phyloP scores from a whole-genome alignment of 2,797 vertebrate genomes.

The Chelon labrosus region DNA sequence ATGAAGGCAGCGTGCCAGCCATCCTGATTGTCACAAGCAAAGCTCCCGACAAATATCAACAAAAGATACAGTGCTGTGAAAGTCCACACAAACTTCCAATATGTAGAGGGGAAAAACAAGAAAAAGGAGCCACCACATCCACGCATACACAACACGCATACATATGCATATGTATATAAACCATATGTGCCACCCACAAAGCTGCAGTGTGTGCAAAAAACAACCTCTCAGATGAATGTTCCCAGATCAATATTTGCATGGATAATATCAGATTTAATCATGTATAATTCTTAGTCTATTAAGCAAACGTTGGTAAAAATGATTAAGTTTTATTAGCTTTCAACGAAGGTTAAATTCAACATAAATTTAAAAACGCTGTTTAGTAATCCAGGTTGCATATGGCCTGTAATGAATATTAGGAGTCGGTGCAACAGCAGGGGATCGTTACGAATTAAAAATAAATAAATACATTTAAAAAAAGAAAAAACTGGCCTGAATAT shows the following conservation, averaged over 20 bases:
- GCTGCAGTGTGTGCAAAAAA: slow-evolving; percentile 22
- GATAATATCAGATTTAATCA: slow-evolving; percentile 29
- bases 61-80: background rate
- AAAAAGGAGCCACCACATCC: background rate
- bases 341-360: slow-evolving; percentile 31
- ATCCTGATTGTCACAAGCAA: slow-evolving; percentile 43
- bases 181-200: slow-evolving; percentile 40
- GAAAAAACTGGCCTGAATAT: slow-evolving; percentile 16
- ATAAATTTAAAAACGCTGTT: slow-evolving; percentile 15
- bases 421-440: slow-evolving; percentile 30
- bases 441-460: slow-evolving; percentile 16
- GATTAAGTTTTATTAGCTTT: slow-evolving; percentile 37
- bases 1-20: slow-evolving; percentile 20
- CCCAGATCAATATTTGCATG: slow-evolving; percentile 31
- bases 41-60: slow-evolving; percentile 40
- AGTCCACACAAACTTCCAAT: slow-evolving; percentile 41
- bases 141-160: slow-evolving; percentile 19
- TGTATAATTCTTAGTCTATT: slow-evolving; percentile 43
- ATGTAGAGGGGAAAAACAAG: slow-evolving; percentile 6
- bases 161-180: slow-evolving; percentile 29
- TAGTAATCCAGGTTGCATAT: slow-evolving; percentile 41
- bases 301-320: slow-evolving; percentile 41
- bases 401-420: slow-evolving; percentile 38
- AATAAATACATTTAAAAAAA: slow-evolving; percentile 27
- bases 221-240: background rate